Conservation (phyloP, 2,113 vertebrate species). For the Orycteropus afer region DNA sequence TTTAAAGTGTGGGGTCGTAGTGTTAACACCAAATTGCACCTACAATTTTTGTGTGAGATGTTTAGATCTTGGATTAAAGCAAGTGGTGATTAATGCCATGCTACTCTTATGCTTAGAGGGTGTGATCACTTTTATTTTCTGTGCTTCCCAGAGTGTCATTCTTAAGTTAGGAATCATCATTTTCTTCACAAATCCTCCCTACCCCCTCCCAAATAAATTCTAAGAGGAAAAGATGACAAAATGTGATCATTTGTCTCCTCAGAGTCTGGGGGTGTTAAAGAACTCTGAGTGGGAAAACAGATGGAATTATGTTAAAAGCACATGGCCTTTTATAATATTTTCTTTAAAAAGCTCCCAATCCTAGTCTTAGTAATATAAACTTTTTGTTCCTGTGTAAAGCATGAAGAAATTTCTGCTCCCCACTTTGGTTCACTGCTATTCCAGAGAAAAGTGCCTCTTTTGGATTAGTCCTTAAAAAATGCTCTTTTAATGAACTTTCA, state of each 20-base stretch:
- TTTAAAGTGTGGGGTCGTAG: neutral
- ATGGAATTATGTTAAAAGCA: conserved; percentile 70
- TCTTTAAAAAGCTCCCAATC: conserved; percentile 62
- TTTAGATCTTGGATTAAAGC: neutral
- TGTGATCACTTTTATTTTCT: conserved; percentile 53
- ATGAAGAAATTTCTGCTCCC: neutral
- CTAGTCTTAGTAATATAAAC: conserved; percentile 16
- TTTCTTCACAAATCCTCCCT: conserved; percentile 49
- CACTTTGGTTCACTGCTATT: neutral
- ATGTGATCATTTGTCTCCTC: conserved; percentile 64
- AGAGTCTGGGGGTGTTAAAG: conserved; percentile 67
- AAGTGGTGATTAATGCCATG: neutral
- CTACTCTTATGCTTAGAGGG: neutral
- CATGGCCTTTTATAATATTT: conserved; percentile 55
- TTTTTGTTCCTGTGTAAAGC: neutral
- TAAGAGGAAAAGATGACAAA: conserved; percentile 62
- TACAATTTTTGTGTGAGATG: neutral
- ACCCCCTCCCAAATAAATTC: conserved; percentile 33
- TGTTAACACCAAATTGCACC: neutral
- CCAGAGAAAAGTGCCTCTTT: neutral
- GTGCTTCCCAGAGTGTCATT: conserved; percentile 14
- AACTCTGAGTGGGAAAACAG: conserved; percentile 60
- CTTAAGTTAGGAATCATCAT: conserved; percentile 60
- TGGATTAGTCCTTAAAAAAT: neutral
- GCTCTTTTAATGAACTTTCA: neutral